A percentile compares a stretch with the other conserved stretches of the same genome.
Conservation (phyloP, 2,113 vertebrate genomes). For the Microcebus jonahi region DNA sequence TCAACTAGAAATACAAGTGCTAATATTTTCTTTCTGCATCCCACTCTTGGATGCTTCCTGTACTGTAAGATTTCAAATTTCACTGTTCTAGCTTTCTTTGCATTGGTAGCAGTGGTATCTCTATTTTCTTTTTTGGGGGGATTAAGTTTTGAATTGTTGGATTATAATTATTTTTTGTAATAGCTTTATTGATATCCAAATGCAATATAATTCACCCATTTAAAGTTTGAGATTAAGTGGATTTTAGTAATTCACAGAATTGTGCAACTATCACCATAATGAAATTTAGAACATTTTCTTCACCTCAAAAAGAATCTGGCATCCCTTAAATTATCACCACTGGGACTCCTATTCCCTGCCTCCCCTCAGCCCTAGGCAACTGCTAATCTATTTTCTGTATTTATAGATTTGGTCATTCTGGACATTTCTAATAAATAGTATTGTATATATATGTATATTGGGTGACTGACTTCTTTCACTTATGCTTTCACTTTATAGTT, state of each 20-base stretch:
- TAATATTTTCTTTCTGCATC: neutral
- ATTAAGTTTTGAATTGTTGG: constrained; percentile 41
- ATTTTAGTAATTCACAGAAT: constrained; percentile 3
- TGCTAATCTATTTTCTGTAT: neutral
- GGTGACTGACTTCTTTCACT: neutral
- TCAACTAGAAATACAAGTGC: neutral
- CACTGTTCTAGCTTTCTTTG: neutral
- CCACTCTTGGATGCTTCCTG: neutral
- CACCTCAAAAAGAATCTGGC: neutral
- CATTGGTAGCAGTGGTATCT: neutral
- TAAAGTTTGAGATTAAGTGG: constrained; percentile 3
- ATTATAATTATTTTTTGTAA: constrained; percentile 44
- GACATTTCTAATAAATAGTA: constrained; percentile 34
- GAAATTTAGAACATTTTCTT: constrained; percentile 12
- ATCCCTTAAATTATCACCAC: neutral
- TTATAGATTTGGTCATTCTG: constrained; percentile 10
- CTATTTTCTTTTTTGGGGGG: neutral
- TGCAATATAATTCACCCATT: neutral
- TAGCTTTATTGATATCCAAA: constrained; percentile 19
- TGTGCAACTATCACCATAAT: neutral
- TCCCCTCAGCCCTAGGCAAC: neutral
- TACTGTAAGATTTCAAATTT: neutral
- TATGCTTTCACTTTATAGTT: neutral
- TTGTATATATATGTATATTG: neutral
- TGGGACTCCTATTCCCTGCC: neutral